These are phyloP conservation scores for Dascyllus trimaculatus DNA, from an alignment of 2,113 vertebrate genomes.

Conservation along the genomic window DNA sequence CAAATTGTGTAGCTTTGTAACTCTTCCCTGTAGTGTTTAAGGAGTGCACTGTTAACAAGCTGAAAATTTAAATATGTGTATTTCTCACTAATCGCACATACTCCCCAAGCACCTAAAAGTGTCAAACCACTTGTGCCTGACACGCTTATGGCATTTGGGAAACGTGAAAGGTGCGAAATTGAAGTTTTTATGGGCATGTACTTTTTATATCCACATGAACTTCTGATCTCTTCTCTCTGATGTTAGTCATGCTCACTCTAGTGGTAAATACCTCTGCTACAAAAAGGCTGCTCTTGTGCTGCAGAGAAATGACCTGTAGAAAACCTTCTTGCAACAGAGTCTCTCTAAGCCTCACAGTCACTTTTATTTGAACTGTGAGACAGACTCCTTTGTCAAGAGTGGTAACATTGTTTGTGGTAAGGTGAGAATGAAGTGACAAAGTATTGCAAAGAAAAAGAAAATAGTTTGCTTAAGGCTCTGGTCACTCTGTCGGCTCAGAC, in stretches of 20 bases:
- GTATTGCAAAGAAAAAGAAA: background rate
- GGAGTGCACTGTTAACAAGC: background rate
- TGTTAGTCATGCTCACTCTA: constrained; percentile 7
- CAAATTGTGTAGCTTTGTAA: too few species aligned
- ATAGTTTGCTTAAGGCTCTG: too few species aligned
- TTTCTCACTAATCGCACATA: background rate
- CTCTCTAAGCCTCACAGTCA: background rate
- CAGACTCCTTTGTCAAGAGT: background rate
- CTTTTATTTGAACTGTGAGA: background rate
- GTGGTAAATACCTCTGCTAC: constrained; percentile 6
- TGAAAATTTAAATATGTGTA: constrained; percentile 2
- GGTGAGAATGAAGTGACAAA: background rate
- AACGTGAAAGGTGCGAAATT: background rate
- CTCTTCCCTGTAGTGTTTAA: too few species aligned
- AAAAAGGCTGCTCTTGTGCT: background rate
- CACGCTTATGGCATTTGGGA: constrained; percentile 1
- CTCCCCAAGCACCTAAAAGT: background rate
- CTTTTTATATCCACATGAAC: background rate
- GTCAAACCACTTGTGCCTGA: background rate
- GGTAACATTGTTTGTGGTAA: background rate
- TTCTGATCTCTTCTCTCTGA: constrained; percentile 19
- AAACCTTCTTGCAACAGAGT: background rate
- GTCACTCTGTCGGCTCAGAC: too few species aligned
- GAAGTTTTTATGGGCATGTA: constrained; percentile 5
- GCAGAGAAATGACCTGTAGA: constrained; percentile 13